Evolutionary conservation across 2,113 vertebrate genomes (phyloP).

Genomic region (Callospermophilus lateralis): DNA sequence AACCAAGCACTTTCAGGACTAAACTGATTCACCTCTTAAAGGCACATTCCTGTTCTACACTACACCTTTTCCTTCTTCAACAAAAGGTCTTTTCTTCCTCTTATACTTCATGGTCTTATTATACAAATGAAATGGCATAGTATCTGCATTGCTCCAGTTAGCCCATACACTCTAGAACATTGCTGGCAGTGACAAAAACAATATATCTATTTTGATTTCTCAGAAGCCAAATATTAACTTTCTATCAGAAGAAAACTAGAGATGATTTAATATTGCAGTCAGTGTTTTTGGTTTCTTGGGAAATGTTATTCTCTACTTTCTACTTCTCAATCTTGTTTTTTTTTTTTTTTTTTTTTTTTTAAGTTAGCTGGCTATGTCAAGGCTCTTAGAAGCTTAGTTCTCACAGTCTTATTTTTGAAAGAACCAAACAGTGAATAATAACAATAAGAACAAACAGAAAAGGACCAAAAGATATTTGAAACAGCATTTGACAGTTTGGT

Average conservation of each 20-base stretch:
- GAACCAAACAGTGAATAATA: neutral
- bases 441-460: neutral
- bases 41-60: neutral
- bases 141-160: too few relatives aligned
- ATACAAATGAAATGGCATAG: neutral
- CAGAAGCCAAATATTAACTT: neutral
- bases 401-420: constrained; percentile 38
- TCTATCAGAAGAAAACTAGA: neutral
- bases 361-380: neutral
- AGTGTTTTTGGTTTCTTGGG: neutral
- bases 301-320: neutral
- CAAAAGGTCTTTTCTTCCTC: neutral
- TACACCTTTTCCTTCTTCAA: neutral
- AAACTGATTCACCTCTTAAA: neutral
- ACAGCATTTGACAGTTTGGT: constrained; percentile 26
- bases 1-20: neutral
- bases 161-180: neutral
- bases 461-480: constrained; percentile 33
- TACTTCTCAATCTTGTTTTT: neutral
- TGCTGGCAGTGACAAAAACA: neutral
- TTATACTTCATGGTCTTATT: neutral
- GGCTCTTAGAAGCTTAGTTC: constrained; percentile 32
- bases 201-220: neutral
- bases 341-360: neutral
- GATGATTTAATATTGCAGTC: neutral